A percentile compares a stretch with the other conserved stretches of the same genome.
Evolutionary conservation across 1,140 invertebrate genomes (phyloP).

Genomic region (Helicorthomorpha holstii): DNA sequence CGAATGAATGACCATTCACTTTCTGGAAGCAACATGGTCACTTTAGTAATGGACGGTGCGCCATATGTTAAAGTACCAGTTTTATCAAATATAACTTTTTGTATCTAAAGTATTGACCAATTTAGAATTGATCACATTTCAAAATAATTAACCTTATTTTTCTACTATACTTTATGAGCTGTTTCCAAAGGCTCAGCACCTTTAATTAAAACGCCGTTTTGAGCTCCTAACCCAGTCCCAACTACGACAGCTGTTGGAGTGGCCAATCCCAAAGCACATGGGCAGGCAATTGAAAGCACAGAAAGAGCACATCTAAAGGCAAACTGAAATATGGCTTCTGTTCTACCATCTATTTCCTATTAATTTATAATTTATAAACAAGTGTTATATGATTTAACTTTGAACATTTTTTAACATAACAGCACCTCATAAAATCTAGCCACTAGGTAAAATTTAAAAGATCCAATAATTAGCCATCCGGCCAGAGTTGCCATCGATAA

Average conservation of each 20-base stretch:
- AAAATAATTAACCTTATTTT: neutral
- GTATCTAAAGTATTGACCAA: slow-evolving; percentile 52
- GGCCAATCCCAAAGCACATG: slow-evolving; percentile 90
- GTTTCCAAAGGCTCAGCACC: slow-evolving; percentile 93
- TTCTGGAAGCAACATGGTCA: slow-evolving; percentile 52
- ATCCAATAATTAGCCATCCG: slow-evolving; percentile 77
- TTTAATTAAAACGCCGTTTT: slow-evolving; percentile 92
- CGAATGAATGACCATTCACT: slow-evolving; percentile 42
- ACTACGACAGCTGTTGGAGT: slow-evolving; percentile 99
- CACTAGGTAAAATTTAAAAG: slow-evolving; percentile 15
- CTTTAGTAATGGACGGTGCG: slow-evolving; percentile 54
- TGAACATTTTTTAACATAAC: no score
- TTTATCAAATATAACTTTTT: slow-evolving; percentile 93
- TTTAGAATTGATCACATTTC: neutral
- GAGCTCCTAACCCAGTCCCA: slow-evolving; percentile 83
- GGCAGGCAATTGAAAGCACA: slow-evolving; percentile 94
- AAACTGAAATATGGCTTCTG: slow-evolving; percentile 60
- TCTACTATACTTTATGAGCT: slow-evolving; percentile 62
- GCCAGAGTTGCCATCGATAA: slow-evolving; percentile 70
- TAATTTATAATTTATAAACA: no score
- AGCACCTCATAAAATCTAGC: neutral
- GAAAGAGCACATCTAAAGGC: slow-evolving; percentile 91
- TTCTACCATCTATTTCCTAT: neutral
- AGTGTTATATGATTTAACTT: no score
- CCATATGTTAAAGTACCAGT: slow-evolving; percentile 95